Evolutionary conservation across 2,888 invertebrate species (phyloP).

Genomic region (Druceiella hillmani): DNA sequence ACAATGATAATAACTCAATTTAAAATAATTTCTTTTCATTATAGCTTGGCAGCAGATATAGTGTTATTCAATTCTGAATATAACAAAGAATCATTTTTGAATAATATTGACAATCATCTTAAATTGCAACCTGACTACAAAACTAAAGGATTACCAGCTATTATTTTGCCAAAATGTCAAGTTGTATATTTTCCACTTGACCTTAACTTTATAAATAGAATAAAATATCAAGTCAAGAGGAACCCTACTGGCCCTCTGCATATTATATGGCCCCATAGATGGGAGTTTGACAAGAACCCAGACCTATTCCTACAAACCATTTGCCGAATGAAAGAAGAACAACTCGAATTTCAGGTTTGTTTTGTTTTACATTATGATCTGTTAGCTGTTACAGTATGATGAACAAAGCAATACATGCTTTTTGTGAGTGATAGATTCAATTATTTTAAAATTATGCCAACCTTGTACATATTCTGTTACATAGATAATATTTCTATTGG

Average conservation of each 20-base stretch:
- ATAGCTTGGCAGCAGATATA: constrained; percentile 60
- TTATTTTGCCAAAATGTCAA: constrained; percentile 53
- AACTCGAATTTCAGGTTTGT: constrained; percentile 6
- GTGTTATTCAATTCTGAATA: constrained; percentile 67
- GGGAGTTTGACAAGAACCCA: constrained; percentile 75
- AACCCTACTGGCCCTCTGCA: constrained; percentile 33
- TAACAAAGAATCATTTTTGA: constrained; percentile 62
- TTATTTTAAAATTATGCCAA: no score
- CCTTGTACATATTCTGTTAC: no score
- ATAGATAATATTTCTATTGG: no score
- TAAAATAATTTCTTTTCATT: constrained; percentile 20
- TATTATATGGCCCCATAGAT: constrained; percentile 71
- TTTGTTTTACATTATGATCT: no score
- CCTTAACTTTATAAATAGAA: constrained; percentile 27
- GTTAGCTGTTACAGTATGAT: no score
- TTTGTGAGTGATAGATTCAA: no score
- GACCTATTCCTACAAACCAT: constrained; percentile 11
- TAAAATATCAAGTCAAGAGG: constrained; percentile 12
- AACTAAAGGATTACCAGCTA: constrained; percentile 48
- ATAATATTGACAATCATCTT: constrained; percentile 53
- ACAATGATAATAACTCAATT: no score
- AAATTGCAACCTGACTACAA: constrained; percentile 61
- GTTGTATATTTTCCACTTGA: constrained; percentile 60
- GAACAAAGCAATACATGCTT: no score
- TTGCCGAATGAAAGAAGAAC: neutral